phyloP scores from a whole-genome alignment of 1,140 invertebrate genomes.

The Ostrea denselamellosa region DNA sequence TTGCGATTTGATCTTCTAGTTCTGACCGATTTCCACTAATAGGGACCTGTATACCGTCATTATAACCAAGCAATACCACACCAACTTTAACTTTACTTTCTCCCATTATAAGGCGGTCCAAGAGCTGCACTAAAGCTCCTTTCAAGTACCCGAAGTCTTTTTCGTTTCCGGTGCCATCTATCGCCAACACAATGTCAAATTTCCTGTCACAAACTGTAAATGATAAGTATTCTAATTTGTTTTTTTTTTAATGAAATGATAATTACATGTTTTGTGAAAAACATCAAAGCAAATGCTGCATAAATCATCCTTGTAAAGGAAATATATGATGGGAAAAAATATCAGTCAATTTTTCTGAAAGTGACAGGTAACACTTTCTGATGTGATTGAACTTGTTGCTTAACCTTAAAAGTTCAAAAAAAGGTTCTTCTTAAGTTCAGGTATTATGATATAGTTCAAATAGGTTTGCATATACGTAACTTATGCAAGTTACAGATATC shows the following conservation, averaged over 20 bases:
- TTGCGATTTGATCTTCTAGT: not conserved
- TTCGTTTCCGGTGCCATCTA: slow-evolving; percentile 24
- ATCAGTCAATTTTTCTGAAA: not conserved
- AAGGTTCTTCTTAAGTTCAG: not conserved
- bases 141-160: slow-evolving; percentile 18
- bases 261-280: not conserved
- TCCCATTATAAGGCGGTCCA: not conserved
- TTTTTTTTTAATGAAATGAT: not conserved
- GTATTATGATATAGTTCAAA: too few relatives aligned
- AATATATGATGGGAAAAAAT: not conserved
- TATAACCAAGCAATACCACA: not conserved
- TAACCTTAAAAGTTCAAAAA: not conserved
- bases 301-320: not conserved
- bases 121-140: not conserved
- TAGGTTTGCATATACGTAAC: too few relatives aligned
- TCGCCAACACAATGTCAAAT: slow-evolving; percentile 29
- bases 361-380: not conserved
- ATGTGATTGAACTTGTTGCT: slow-evolving; percentile 8
- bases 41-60: not conserved
- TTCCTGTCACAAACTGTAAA: slow-evolving; percentile 27
- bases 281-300: not conserved
- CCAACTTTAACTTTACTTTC: slow-evolving; percentile 2
- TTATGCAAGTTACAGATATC: too few relatives aligned
- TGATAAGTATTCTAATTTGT: not conserved
- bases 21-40: not conserved